phyloP scores from a whole-genome alignment of 2,888 invertebrate species.

The Dilophus febrilis region DNA sequence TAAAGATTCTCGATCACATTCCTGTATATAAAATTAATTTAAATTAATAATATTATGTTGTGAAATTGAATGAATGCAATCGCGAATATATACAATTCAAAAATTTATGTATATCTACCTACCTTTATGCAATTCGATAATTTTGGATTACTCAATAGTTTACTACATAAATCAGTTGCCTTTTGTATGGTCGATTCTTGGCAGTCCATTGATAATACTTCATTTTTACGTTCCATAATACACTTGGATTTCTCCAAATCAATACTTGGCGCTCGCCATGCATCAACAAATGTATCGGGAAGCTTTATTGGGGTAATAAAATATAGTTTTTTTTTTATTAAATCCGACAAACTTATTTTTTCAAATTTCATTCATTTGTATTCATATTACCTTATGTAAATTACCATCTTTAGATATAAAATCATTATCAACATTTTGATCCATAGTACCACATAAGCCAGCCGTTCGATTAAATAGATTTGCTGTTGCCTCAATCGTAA shows the following conservation, averaged over 20 bases:
- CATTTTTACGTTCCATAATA: slow-evolving; percentile 19
- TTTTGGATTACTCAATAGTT: slow-evolving; percentile 43
- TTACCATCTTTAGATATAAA: slow-evolving; percentile 42
- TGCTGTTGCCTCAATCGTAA: slow-evolving; percentile 48
- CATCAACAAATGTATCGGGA: slow-evolving; percentile 23
- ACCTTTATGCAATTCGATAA: slow-evolving; percentile 42
- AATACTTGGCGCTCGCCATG: slow-evolving; percentile 19
- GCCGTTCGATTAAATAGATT: slow-evolving; percentile 60
- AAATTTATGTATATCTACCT: slow-evolving; percentile 15
- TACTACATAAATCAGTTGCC: slow-evolving; percentile 44
- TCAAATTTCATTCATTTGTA: too few relatives aligned
- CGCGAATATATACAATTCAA: slow-evolving; percentile 15
- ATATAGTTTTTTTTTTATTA: too few relatives aligned
- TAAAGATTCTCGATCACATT: slow-evolving; percentile 46
- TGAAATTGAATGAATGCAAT: background rate
- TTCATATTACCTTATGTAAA: slow-evolving; percentile 24
- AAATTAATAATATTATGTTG: slow-evolving; percentile 6
- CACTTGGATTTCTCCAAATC: slow-evolving; percentile 21
- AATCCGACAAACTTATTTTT: too few relatives aligned
- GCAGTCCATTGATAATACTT: slow-evolving; percentile 21
- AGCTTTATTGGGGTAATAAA: background rate
- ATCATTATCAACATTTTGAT: slow-evolving; percentile 54
- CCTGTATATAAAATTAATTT: slow-evolving; percentile 22
- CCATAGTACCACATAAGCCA: slow-evolving; percentile 66
- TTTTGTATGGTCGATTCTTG: slow-evolving; percentile 17